Conservation (phyloP, 2,888 invertebrate species). For the Lumbricus terrestris region DNA sequence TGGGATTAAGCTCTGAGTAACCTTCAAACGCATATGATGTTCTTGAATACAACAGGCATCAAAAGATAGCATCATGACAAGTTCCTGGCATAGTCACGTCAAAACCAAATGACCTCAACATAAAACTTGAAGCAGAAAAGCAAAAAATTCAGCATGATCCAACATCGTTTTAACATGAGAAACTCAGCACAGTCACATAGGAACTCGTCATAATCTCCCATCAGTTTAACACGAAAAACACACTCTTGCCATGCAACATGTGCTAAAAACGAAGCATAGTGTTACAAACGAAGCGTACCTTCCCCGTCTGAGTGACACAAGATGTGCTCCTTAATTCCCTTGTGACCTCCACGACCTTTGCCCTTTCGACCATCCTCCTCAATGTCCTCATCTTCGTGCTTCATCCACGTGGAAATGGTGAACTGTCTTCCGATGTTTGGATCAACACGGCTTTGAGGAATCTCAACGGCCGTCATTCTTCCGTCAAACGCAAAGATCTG, state of each 20-base stretch:
- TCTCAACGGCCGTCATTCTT: slow-evolving; percentile 74
- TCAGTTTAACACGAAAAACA: not conserved
- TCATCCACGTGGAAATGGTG: slow-evolving; percentile 90
- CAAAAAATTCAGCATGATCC: too few species aligned
- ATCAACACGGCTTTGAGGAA: slow-evolving; percentile 45
- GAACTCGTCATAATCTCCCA: too few species aligned
- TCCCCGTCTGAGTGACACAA: slow-evolving; percentile 96
- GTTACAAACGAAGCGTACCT: slow-evolving; percentile 67
- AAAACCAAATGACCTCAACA: too few species aligned
- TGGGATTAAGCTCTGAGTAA: too few species aligned
- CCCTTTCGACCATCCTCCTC: slow-evolving; percentile 52
- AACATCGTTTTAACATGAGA: too few species aligned
- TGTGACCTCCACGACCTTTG: slow-evolving; percentile 56
- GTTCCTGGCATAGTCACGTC: too few species aligned
- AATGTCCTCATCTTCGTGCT: slow-evolving; percentile 67
- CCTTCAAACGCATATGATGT: too few species aligned
- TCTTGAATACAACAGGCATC: too few species aligned
- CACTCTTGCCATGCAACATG: not conserved
- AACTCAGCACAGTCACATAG: too few species aligned
- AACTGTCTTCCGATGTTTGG: slow-evolving; percentile 73
- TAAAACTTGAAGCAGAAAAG: too few species aligned
- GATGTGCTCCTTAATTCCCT: slow-evolving; percentile 81
- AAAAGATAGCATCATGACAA: not conserved
- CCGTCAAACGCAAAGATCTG: slow-evolving; percentile 96
- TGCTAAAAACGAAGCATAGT: not conserved